Evolutionary conservation across 2,888 invertebrate species (phyloP).

Genomic region (Perdita meconis): DNA sequence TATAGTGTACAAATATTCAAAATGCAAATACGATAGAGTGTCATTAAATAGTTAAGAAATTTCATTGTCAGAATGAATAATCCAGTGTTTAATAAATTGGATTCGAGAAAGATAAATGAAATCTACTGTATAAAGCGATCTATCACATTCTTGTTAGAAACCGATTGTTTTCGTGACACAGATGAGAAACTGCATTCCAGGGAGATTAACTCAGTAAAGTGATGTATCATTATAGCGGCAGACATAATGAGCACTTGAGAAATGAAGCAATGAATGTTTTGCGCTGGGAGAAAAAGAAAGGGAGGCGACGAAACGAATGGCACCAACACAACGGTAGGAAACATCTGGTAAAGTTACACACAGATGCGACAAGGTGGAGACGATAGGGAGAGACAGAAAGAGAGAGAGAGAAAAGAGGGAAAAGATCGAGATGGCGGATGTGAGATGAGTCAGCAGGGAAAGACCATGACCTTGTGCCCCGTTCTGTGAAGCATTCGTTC

Average conservation of each 20-base stretch:
- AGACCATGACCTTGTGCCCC: constrained; percentile 69
- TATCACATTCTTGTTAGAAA: background rate
- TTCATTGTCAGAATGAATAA: too few relatives aligned
- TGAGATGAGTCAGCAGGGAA: constrained; percentile 66
- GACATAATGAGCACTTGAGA: constrained; percentile 36
- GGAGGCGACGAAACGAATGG: constrained; percentile 17
- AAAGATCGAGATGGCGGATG: constrained; percentile 66
- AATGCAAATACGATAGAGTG: too few relatives aligned
- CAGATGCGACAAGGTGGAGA: constrained; percentile 33
- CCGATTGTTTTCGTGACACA: background rate
- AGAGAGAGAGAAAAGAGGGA: constrained; percentile 55
- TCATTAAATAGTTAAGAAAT: too few relatives aligned
- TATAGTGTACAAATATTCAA: too few relatives aligned
- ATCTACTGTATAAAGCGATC: background rate
- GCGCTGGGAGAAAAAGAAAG: constrained; percentile 18
- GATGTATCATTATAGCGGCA: constrained; percentile 12
- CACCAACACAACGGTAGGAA: constrained; percentile 24
- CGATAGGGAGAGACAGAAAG: constrained; percentile 54
- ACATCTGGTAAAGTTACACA: constrained; percentile 65
- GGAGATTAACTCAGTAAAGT: constrained; percentile 23
- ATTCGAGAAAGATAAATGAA: background rate
- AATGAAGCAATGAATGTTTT: constrained; percentile 27
- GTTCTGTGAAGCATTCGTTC: constrained; percentile 61
- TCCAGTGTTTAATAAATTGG: too few relatives aligned
- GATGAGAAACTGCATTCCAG: background rate